Evolutionary conservation across 1,140 invertebrate species (phyloP), one percentile per base, ranked within the genome.

Genomic region (Drosophila parvula): DNA sequence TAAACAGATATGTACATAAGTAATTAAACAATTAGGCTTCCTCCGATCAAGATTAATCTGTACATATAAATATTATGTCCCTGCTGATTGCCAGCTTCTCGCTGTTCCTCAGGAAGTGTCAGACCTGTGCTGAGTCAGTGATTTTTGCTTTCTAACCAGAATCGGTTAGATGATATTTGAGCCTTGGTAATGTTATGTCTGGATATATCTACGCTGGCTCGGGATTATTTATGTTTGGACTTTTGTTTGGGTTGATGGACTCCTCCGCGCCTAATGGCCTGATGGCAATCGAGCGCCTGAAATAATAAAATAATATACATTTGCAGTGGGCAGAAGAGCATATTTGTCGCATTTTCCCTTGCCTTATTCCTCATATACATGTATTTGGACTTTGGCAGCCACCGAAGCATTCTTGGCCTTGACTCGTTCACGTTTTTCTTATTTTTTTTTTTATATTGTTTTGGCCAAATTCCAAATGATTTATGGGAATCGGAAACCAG

Each of bases 381-480:
- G 16, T 48, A 32, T 14, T 63, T 75, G 73, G 73, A 75, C 73
- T 75, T 75, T 75, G 71, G 38, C 60, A 44, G 32, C 38, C 28
- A 34, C 5, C n/a, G 11, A 34, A 36, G 34, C 36, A 36, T 40
- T 48, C 27, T 16, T 51, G 73, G 74, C 74, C 74, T 77, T 77
- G 74, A 76, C 74, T 68, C 12, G 53, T 51, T 44, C 47, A 41
- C 40, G 41, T 60, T 55, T 47, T 43, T 79, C 56, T 6, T 30
- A 2, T 16, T 38, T 38, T 14, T 16, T 16, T 45, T 45, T n/a
- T 9, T 18, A 45, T 57, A 14, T 16, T 32, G 3, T 50, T 50
- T 80, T 79, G 76, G 76, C 78, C 51, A 55, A 59, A 63, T 59
- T 83, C 75, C 78, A 82, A 88, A 55, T 83, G 82, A 88, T 88